These are phyloP conservation scores for Enteromius radiatus DNA, from an alignment of 2,797 vertebrate genomes.

Conservation along the genomic window DNA sequence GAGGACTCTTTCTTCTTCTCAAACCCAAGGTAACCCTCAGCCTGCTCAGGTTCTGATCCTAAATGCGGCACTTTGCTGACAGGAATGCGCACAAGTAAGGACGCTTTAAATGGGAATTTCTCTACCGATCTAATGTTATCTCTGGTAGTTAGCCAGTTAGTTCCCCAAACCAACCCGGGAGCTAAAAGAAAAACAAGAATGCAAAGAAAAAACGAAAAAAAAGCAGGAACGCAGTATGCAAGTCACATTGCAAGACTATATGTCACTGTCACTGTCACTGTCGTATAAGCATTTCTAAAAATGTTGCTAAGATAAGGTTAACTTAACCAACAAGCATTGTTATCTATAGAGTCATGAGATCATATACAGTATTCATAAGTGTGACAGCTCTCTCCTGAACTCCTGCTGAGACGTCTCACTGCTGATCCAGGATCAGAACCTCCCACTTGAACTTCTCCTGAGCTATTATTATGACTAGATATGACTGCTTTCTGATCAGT, in stretches of 20 bases:
- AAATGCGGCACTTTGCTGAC: neutral
- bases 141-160: neutral
- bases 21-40: conserved; percentile 32
- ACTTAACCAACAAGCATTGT: neutral
- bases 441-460: conserved; percentile 27
- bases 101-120: neutral
- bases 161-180: neutral
- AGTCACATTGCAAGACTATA: neutral
- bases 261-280: neutral
- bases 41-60: neutral
- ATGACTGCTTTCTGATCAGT: conserved; percentile 28
- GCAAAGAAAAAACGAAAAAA: neutral
- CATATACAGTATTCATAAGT: conserved; percentile 38
- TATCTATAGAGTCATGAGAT: conserved; percentile 2
- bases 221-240: neutral
- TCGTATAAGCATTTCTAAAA: neutral
- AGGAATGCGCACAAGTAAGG: neutral
- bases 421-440: conserved; percentile 35
- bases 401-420: conserved; percentile 23
- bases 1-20: conserved; percentile 42
- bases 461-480: conserved; percentile 11
- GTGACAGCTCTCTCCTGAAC: conserved; percentile 37
- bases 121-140: neutral
- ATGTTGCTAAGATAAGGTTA: conserved; percentile 4
- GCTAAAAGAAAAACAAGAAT: neutral